phyloP scores from a whole-genome alignment of 2,113 vertebrate species.

The Urocolius indicus region DNA sequence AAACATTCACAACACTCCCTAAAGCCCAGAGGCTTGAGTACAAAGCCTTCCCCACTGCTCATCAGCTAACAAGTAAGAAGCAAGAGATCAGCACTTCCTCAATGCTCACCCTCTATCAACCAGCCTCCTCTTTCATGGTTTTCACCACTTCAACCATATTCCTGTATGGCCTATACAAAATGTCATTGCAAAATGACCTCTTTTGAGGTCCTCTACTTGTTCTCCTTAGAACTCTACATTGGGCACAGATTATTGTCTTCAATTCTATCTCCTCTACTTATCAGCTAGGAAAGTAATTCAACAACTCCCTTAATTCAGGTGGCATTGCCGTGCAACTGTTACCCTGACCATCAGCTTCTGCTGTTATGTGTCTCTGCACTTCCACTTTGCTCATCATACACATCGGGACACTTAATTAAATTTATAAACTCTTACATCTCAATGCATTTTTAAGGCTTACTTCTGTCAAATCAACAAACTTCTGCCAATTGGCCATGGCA shows the following conservation, averaged over 20 bases:
- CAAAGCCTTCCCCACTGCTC: not conserved
- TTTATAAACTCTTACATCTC: not conserved
- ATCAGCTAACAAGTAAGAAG: not conserved
- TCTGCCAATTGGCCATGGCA: not conserved
- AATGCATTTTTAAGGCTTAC: not conserved
- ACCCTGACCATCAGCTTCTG: not conserved
- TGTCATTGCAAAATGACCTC: not conserved
- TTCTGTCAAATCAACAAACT: not conserved
- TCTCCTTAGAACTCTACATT: not conserved
- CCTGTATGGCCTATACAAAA: not conserved
- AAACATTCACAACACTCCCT: not conserved
- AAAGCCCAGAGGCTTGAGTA: not conserved
- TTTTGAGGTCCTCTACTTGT: not conserved
- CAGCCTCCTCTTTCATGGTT: not conserved
- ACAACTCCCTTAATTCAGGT: not conserved
- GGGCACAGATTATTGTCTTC: not conserved
- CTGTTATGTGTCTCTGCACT: accelerated
- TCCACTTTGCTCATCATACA: not conserved
- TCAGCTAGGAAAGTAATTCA: not conserved
- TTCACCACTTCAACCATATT: not conserved
- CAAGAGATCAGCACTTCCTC: not conserved
- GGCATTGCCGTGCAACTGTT: not conserved
- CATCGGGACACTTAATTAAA: not conserved
- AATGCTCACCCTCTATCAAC: not conserved
- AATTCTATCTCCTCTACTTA: not conserved